Base-by-base conservation (phyloP, 2,888 invertebrate genomes). In the Ormyrus nitidulus region DNA sequence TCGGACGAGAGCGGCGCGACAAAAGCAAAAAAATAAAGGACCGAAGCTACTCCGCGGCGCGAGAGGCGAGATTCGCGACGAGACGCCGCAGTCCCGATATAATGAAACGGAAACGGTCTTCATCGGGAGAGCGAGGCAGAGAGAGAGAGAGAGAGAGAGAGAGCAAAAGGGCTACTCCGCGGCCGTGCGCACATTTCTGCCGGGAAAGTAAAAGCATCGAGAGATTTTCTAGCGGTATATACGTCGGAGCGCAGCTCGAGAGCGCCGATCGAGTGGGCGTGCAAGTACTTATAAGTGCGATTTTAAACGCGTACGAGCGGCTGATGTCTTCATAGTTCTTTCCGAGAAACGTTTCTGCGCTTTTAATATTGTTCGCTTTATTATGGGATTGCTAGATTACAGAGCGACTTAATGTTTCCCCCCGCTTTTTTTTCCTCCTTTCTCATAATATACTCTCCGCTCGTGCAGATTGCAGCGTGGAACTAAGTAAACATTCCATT, bases 291-390 rank as follows among this genome's bases (percentile, higher is more conserved):
- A 68, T 68, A 61, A 51, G 59, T 51, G 51, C 34, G 10, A 49
- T 66, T 54, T 11, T 19, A 11, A 62, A 49, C 19, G 58, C 53
- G 6, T 34, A 34, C 34, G 4, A 51, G 59, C 49, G 4, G 11
- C 68, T 66, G 68, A 78, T 68, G 73, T 78, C 73, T 78, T 72
- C 78, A 78, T 68, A 61, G 11, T 53, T 51, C 44, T 54, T 48
- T 77, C 70, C n/a, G 53, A 73, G 72, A 71, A 58, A 34, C 56
- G 13, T 49, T 58, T 34, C 71, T 6, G 11, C 53, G 70, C 76
- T 79, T 83, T 82, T 83, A 79, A 79, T 81, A 81, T 81, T 81
- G 34, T 34, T 34, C 34, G 34, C 34, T 34, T 34, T 34, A 34
- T 34, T 34, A 34, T 34, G 34, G 34, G 34, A 34, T 34, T 34